Conservation (phyloP, 2,888 invertebrate genomes). For the Acrobasis consociella region DNA sequence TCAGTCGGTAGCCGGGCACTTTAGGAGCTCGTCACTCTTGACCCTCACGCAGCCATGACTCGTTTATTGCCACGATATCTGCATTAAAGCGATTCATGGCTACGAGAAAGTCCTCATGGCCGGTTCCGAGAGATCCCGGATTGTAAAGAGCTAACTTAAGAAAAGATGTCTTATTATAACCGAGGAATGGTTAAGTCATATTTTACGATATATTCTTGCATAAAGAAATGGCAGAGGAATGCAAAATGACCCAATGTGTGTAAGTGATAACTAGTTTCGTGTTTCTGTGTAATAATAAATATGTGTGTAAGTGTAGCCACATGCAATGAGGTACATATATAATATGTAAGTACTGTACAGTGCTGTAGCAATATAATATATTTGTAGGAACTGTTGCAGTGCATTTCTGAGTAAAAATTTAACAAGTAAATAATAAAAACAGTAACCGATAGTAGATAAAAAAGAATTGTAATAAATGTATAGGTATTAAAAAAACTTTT, state of each 20-base stretch:
- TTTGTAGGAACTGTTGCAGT: background rate
- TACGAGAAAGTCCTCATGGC: background rate
- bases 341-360: background rate
- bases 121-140: background rate
- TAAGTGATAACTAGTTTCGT: background rate
- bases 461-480: background rate
- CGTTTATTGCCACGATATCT: background rate
- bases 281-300: background rate
- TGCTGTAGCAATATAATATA: background rate
- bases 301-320: background rate
- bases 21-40: background rate
- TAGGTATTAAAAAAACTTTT: background rate
- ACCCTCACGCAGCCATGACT: constrained; percentile 6
- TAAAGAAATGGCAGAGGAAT: background rate
- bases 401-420: background rate
- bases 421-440: background rate
- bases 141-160: constrained; percentile 11
- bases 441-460: background rate
- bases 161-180: constrained; percentile 11
- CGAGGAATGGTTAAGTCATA: background rate
- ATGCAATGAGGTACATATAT: background rate
- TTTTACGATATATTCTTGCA: background rate
- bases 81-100: constrained; percentile 10
- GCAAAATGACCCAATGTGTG: background rate
- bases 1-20: constrained; percentile 1